Evolutionary conservation across 2,797 vertebrate species (phyloP).

Genomic region (Gallinago solitaria): DNA sequence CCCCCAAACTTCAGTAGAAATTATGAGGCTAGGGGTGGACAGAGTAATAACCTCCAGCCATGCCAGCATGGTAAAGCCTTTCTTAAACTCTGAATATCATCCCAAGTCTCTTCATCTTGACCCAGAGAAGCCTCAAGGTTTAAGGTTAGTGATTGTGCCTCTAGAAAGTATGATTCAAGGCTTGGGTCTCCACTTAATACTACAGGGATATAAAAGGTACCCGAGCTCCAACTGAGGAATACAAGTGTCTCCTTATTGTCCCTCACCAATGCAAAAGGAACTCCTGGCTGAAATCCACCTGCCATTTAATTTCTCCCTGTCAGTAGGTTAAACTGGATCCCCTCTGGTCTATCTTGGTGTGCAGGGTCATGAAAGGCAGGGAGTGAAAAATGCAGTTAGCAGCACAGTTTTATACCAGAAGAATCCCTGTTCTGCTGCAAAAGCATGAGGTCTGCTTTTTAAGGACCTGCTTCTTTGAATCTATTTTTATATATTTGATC

Average conservation of each 20-base stretch:
- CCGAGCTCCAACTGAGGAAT: background rate
- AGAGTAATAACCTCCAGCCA: background rate
- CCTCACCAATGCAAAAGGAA: background rate
- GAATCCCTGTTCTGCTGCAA: background rate
- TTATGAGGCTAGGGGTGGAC: background rate
- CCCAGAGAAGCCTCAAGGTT: background rate
- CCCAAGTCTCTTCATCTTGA: background rate
- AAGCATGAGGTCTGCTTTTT: background rate
- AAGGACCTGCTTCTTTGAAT: conserved; percentile 5
- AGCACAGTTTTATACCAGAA: background rate
- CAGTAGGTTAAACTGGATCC: background rate
- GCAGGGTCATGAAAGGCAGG: background rate
- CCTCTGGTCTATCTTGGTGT: background rate
- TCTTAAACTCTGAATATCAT: background rate
- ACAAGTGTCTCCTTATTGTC: background rate
- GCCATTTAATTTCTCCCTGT: background rate
- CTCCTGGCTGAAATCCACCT: background rate
- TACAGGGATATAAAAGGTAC: background rate
- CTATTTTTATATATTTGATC: conserved; percentile 42
- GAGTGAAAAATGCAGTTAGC: background rate
- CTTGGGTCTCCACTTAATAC: background rate
- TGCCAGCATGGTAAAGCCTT: background rate
- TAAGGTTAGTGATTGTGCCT: background rate
- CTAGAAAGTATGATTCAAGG: background rate
- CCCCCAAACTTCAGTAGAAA: background rate